Conservation (phyloP, 2,888 invertebrate species). For the Chironomus riparius region DNA sequence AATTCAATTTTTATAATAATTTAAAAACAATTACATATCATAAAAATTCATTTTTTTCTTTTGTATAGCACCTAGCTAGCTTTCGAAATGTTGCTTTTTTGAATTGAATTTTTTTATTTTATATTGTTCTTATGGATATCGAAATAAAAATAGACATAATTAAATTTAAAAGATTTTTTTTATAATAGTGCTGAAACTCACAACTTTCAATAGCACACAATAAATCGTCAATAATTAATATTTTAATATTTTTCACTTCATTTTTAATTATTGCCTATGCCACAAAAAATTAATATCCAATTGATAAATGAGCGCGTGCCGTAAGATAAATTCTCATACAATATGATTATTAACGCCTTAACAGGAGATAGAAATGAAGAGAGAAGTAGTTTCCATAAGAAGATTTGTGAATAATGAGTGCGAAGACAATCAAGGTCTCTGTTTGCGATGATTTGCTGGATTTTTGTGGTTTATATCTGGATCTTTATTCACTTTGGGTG, state of each 20-base stretch:
- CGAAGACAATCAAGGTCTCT: neutral
- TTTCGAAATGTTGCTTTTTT: too few relatives aligned
- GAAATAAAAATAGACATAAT: neutral
- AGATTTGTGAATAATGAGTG: neutral
- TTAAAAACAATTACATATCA: too few relatives aligned
- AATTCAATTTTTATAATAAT: too few relatives aligned
- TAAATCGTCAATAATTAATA: neutral
- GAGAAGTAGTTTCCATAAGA: neutral
- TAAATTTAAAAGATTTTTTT: neutral
- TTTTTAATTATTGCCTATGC: neutral
- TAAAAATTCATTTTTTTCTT: too few relatives aligned
- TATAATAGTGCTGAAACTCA: constrained; percentile 11
- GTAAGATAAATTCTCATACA: neutral
- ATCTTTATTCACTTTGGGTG: too few relatives aligned
- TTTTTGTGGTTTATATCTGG: too few relatives aligned
- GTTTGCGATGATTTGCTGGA: too few relatives aligned
- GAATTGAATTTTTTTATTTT: too few relatives aligned
- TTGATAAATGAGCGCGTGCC: neutral
- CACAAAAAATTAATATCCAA: neutral
- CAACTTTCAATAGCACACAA: neutral
- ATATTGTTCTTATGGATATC: neutral
- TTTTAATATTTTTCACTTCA: constrained; percentile 24
- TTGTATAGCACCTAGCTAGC: too few relatives aligned
- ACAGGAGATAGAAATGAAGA: neutral
- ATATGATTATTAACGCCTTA: constrained; percentile 2